Conservation (phyloP, 2,888 invertebrate genomes). For the Dasypolia templi region DNA sequence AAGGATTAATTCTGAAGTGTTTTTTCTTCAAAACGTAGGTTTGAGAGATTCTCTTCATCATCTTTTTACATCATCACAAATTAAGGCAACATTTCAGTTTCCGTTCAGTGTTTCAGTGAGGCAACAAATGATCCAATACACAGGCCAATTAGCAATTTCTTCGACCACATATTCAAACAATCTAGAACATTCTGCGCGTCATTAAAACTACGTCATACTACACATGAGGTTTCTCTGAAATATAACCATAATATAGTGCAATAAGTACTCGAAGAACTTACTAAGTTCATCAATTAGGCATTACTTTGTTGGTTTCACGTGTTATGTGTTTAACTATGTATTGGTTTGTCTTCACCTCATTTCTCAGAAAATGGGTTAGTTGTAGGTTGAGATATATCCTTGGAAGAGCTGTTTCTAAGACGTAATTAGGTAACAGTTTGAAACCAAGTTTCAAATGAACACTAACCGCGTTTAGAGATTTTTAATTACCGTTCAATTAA, state of each 20-base stretch:
- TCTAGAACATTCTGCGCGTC: constrained; percentile 36
- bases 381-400: constrained; percentile 25
- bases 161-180: not conserved
- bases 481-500: no score
- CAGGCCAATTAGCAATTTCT: constrained; percentile 1
- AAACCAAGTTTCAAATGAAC: not conserved
- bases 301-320: constrained; percentile 31
- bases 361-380: constrained; percentile 18
- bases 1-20: not conserved
- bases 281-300: constrained; percentile 2
- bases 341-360: constrained; percentile 6
- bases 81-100: not conserved
- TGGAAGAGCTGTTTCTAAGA: not conserved
- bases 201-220: constrained; percentile 27
- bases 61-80: no score
- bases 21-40: no score
- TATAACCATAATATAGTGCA: not conserved
- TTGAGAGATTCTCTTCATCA: no score
- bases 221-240: constrained; percentile 33
- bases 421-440: not conserved
- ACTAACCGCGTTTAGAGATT: not conserved
- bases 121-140: not conserved
- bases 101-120: not conserved
- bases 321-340: constrained; percentile 2
- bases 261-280: constrained; percentile 5